These are phyloP conservation scores for Brassicogethes aeneus DNA, from an alignment of 2,888 invertebrate species.

Conservation along the genomic window DNA sequence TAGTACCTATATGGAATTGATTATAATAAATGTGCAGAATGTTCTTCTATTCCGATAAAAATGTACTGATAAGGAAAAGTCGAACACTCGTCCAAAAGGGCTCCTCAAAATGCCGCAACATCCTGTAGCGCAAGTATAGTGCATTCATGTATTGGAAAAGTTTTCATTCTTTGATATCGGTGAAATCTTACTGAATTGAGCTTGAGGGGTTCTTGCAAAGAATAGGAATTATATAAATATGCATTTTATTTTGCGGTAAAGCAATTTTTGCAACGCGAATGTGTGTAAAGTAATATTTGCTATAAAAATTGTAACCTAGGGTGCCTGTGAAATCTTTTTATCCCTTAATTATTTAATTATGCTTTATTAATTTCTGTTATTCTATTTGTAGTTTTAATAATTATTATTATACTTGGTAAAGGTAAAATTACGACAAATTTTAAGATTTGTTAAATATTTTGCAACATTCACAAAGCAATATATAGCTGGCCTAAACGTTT, in stretches of 20 bases:
- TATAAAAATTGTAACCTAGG: constrained; percentile 27
- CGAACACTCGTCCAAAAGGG: constrained; percentile 2
- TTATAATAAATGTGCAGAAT: constrained; percentile 14
- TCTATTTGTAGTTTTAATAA: neutral
- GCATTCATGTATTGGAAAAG: too few relatives aligned
- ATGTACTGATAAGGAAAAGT: constrained; percentile 9
- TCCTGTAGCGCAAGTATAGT: too few relatives aligned
- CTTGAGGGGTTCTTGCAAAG: too few relatives aligned
- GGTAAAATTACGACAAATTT: too few relatives aligned
- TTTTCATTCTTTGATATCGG: too few relatives aligned
- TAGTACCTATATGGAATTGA: constrained; percentile 33
- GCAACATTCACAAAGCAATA: too few relatives aligned
- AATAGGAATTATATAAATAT: constrained; percentile 5
- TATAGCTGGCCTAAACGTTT: too few relatives aligned
- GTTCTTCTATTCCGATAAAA: constrained; percentile 3
- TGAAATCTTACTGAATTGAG: too few relatives aligned
- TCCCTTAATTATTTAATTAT: constrained; percentile 14
- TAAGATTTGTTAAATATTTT: too few relatives aligned
- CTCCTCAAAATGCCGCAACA: too few relatives aligned
- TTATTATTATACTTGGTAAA: too few relatives aligned
- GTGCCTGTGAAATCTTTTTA: constrained; percentile 26
- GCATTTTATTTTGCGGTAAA: constrained; percentile 20
- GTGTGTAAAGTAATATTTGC: constrained; percentile 30
- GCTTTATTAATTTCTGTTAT: constrained; percentile 1
- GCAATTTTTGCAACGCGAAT: constrained; percentile 23